These are phyloP conservation scores for Drosophila nebulosa DNA, from an alignment of 1,140 invertebrate genomes.

Conservation along the genomic window DNA sequence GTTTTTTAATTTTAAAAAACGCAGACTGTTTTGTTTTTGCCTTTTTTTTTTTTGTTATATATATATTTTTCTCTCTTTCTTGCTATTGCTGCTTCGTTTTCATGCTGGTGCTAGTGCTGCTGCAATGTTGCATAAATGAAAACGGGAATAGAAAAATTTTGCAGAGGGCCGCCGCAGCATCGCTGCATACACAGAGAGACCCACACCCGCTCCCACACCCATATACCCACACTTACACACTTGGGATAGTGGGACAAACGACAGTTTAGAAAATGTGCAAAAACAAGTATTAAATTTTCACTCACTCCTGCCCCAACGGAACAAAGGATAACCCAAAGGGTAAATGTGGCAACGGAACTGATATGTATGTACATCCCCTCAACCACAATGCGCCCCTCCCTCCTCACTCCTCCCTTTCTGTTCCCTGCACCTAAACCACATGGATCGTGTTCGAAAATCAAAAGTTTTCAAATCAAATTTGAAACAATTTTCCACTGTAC, in stretches of 20 bases:
- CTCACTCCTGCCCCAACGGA: constrained; percentile 27
- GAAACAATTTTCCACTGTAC: background rate
- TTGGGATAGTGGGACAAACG: constrained; percentile 33
- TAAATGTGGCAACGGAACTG: background rate
- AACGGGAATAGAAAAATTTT: constrained; percentile 45
- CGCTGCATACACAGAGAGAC: background rate
- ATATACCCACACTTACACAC: constrained; percentile 16
- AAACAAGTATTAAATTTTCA: constrained; percentile 42
- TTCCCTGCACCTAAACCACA: too few species aligned
- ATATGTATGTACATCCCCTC: too few species aligned
- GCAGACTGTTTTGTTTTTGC: constrained; percentile 34
- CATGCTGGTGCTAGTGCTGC: constrained; percentile 24
- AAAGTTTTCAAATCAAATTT: background rate
- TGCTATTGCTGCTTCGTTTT: constrained; percentile 19
- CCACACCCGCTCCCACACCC: too few species aligned
- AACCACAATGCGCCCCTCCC: too few species aligned
- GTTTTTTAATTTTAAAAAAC: constrained; percentile 59
- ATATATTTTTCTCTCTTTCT: constrained; percentile 18
- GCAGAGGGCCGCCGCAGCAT: constrained; percentile 34
- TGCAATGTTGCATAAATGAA: constrained; percentile 51
- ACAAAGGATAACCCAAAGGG: constrained; percentile 15
- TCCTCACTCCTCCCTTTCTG: too few species aligned
- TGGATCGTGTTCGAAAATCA: too few species aligned
- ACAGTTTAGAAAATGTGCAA: constrained; percentile 54
- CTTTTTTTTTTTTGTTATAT: constrained; percentile 1